phyloP scores from a whole-genome alignment of 1,140 invertebrate species.

The Neotoxoptera formosana region DNA sequence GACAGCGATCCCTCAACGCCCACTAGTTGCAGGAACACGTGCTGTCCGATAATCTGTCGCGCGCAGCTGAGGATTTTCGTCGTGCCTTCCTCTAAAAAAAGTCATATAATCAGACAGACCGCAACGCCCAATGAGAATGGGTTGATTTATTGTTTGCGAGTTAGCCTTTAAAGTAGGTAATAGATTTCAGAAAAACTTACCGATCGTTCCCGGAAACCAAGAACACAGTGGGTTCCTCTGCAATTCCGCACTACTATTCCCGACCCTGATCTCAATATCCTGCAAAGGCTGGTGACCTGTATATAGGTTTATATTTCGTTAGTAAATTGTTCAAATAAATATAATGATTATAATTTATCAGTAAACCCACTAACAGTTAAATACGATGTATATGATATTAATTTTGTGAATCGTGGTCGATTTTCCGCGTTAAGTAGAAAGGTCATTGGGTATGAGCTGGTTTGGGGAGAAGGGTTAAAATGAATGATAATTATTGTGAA shows the following conservation, averaged over 20 bases:
- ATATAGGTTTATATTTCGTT: constrained; percentile 58
- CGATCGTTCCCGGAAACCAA: constrained; percentile 91
- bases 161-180: neutral
- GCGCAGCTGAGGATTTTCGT: constrained; percentile 90
- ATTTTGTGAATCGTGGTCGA: neutral
- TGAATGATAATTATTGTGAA: neutral
- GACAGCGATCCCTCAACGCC: constrained; percentile 89
- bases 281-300: constrained; percentile 86
- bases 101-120: neutral
- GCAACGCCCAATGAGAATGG: too few species aligned
- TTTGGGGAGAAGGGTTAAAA: neutral
- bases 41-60: constrained; percentile 80
- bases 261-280: constrained; percentile 89
- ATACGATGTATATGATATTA: neutral
- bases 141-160: neutral
- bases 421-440: neutral
- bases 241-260: constrained; percentile 85
- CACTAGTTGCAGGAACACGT: constrained; percentile 87
- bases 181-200: constrained; percentile 66
- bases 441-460: neutral
- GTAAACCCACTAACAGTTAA: neutral
- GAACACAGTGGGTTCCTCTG: constrained; percentile 89
- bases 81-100: constrained; percentile 78
- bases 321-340: neutral
- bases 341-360: neutral